Conservation (phyloP, 2,888 invertebrate genomes). For the Tenthredo distinguenda region DNA sequence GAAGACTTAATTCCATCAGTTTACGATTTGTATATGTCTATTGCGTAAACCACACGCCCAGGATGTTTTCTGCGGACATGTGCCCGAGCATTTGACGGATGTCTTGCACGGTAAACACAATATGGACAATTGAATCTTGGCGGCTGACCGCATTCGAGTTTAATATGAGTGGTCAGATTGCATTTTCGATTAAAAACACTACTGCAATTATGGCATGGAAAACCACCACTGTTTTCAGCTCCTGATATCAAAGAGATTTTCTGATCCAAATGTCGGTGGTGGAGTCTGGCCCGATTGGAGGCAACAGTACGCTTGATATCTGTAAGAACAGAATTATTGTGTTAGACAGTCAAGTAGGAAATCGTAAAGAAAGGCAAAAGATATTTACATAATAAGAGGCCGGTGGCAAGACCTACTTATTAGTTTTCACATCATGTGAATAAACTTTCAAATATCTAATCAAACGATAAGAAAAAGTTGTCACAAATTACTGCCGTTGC, state of each 20-base stretch:
- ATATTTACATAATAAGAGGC: background rate
- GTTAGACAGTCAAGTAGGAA: background rate
- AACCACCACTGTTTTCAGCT: conserved; percentile 55
- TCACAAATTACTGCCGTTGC: background rate
- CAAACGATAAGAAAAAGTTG: background rate
- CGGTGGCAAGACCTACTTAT: background rate
- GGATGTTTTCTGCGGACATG: conserved; percentile 73
- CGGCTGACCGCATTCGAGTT: conserved; percentile 74
- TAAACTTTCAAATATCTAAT: background rate
- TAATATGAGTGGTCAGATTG: conserved; percentile 73
- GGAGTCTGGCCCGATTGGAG: background rate
- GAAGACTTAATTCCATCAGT: background rate
- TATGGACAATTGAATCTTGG: conserved; percentile 76
- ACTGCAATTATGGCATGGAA: conserved; percentile 71
- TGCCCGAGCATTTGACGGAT: conserved; percentile 73
- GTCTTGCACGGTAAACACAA: conserved; percentile 74
- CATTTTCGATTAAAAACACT: conserved; percentile 72
- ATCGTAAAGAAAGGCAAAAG: background rate
- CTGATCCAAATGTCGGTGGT: conserved; percentile 6
- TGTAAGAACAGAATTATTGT: conserved; percentile 15
- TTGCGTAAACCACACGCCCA: conserved; percentile 67
- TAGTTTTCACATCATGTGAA: background rate
- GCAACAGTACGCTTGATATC: conserved; percentile 9
- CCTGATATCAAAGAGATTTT: conserved; percentile 1
- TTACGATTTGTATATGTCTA: conserved; percentile 63